Conservation (phyloP, 2,797 vertebrate species). For the Sebastes minor region DNA sequence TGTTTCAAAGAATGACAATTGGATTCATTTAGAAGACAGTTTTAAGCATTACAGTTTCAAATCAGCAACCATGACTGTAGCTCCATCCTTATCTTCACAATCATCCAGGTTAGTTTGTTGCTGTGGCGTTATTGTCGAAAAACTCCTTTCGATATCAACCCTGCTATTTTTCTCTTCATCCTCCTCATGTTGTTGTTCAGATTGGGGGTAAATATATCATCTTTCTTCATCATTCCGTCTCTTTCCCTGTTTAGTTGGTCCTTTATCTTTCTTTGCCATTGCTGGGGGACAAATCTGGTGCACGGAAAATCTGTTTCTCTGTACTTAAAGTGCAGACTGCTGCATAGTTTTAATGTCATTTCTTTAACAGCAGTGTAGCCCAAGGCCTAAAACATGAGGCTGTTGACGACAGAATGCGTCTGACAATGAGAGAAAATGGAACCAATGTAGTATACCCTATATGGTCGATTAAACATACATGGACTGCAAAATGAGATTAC, state of each 20-base stretch:
- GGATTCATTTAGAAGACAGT: constrained; percentile 16
- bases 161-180: neutral
- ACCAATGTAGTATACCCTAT: neutral
- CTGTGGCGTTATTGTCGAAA: neutral
- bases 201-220: constrained; percentile 10
- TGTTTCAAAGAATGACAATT: constrained; percentile 41
- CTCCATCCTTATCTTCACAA: neutral
- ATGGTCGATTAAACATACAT: neutral
- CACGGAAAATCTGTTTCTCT: neutral
- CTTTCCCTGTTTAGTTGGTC: neutral
- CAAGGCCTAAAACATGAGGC: neutral
- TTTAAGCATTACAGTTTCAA: neutral
- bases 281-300: neutral
- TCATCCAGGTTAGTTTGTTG: constrained; percentile 11
- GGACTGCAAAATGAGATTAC: neutral
- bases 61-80: neutral
- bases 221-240: constrained; percentile 5
- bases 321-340: neutral
- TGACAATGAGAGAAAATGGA: neutral
- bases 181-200: neutral
- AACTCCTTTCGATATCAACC: neutral
- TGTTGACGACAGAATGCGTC: neutral
- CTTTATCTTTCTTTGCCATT: constrained; percentile 10
- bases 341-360: constrained; percentile 12
- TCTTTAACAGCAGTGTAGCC: neutral